Base-by-base conservation (phyloP, 2,797 vertebrate species). In the Rhinogobio ventralis region DNA sequence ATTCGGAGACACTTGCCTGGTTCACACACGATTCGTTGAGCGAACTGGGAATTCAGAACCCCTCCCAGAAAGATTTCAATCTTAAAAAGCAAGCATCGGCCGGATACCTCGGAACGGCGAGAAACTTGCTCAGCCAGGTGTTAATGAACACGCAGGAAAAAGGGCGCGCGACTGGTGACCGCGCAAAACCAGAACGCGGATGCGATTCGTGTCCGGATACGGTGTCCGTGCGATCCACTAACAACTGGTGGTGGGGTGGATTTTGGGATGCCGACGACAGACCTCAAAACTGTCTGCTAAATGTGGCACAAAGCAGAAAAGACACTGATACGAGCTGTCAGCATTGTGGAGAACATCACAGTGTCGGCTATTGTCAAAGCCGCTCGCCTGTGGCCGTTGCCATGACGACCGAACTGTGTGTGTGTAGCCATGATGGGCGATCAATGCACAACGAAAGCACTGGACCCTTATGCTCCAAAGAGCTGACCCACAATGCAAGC, bases 381-480 rank as follows among this genome's bases (percentile, higher is more conserved):
- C 6, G 28, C 62, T 30, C 28, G 62, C 3, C 28, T 3, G 62
- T 15, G 14, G 15, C 14, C 62, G 28, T 64, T 64, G 62, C 62
- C 14, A 64, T 64, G 62, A 64, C 62, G 62, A 64, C 15, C 62
- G 10, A 64, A 8, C 62, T 30, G 62, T 8, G 62, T 62, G 25
- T 62, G 17, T 2, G 60, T 30, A 17, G 62, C 11, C 53, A 30
- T 5, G 82, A 17, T 77, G 55, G 74, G 89, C 87, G 33, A 86
- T 53, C 85, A 87, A 91, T 53, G 36, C 77, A 85, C 82, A 72
- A 84, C 86, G 94, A 95, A 95, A 86, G 64, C 86, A 2, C 94
- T 93, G 91, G 94, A 93, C 66, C 64, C 0, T 5, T 82, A 13
- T 20, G 62, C 64, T 81, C 92, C 90, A 94, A 92, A 92, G 88